Evolutionary conservation across 2,113 vertebrate genomes (phyloP), one percentile per base, ranked within the genome.

Genomic region (Thamnophis sirtalis): DNA sequence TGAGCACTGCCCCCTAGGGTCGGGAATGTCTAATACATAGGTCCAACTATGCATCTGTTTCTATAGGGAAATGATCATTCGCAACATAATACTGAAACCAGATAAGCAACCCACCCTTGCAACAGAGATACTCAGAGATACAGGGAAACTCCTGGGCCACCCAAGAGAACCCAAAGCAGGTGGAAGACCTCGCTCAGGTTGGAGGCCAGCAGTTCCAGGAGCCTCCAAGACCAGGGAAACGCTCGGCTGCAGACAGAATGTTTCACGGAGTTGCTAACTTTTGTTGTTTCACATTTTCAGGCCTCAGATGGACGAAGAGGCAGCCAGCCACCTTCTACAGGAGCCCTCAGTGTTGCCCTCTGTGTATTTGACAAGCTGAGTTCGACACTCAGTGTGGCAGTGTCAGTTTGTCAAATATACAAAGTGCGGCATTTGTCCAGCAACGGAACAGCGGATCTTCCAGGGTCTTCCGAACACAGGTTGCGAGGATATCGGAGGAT

Each of bases 331-430:
- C 4, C 5, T 2, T 11, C 0, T 24, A 48, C 0, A 11, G 1
- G 19, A 86, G 93, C 91, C 92, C 33, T 96, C 97, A 95, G 98
- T 98, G 98, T 96, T 95, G 97, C 98, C 94, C 98, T 99, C 98
- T 97, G 99, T 99, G 99, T 99, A 99, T 99, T 99, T 99, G 99
- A 98, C 98, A 98, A 99, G 98, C 98, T 99, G 99, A 99, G 98
- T 98, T 96, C 56, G 98, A 99, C 99, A 99, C 99, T 99, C 98
- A 96, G 87, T 98, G 95, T 98, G 93, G 96, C 96, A 97, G 99
- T 99, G 99, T 99, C 99, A 99, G 99, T 99, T 99, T 99, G 99
- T 99, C 99, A 99, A 99, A 99, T 99, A 99, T 98, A 98, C 98
- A 98, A 99, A 99, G 99, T 98, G 98, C 98, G 98, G 98, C 97